These are phyloP conservation scores for Yasuhikotakia modesta DNA, from an alignment of 2,797 vertebrate genomes.

Conservation along the genomic window DNA sequence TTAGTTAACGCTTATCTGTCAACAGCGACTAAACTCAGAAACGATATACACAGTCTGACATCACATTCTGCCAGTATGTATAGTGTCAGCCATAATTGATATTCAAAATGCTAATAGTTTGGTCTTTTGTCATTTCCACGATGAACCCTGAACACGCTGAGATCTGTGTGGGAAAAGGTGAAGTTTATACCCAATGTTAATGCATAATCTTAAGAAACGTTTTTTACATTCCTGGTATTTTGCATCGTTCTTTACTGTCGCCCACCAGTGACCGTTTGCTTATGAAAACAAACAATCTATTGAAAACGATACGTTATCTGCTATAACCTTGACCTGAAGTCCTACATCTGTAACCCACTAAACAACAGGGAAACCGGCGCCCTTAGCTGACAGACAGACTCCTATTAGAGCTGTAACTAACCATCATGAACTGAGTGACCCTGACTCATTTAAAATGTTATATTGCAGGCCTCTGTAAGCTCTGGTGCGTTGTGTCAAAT, in stretches of 20 bases:
- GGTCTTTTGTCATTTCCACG: neutral
- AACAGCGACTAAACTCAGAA: neutral
- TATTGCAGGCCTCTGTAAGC: neutral
- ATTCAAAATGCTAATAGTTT: neutral
- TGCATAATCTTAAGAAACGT: neutral
- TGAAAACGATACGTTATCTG: neutral
- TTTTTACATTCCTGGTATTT: neutral
- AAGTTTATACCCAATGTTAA: neutral
- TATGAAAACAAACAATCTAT: neutral
- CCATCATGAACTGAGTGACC: neutral
- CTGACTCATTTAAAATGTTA: neutral
- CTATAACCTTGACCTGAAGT: slow-evolving; percentile 1
- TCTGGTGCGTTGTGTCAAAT: neutral
- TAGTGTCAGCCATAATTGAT: neutral
- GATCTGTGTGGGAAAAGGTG: neutral
- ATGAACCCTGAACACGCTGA: neutral
- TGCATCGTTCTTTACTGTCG: neutral
- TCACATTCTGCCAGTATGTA: neutral
- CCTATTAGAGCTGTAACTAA: neutral
- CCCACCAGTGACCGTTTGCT: neutral
- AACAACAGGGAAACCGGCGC: slow-evolving; percentile 13
- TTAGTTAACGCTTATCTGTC: neutral
- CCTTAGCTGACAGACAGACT: neutral
- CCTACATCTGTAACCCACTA: neutral
- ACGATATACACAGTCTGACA: neutral